Evolutionary conservation across 2,888 invertebrate species (phyloP).

Genomic region (Rhamnusium bicolor): DNA sequence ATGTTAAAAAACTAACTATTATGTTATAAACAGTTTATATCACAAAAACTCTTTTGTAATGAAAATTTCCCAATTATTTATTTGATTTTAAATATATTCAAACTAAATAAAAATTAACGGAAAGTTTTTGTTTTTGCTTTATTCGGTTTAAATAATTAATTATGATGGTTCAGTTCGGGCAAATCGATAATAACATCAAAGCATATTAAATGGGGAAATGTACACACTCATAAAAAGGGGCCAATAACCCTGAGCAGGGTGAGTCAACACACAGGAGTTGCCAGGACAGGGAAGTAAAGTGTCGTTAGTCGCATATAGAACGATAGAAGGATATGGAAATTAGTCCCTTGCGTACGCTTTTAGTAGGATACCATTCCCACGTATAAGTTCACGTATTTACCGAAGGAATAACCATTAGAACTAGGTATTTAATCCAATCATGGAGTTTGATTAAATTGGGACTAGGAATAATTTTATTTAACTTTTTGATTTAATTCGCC

Average conservation of each 20-base stretch:
- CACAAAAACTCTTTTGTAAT: neutral
- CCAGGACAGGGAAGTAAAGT: slow-evolving; percentile 32
- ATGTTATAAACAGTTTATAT: too few relatives aligned
- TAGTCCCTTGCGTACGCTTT: slow-evolving; percentile 37
- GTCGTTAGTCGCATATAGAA: slow-evolving; percentile 38
- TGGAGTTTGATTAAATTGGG: slow-evolving; percentile 18
- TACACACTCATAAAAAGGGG: slow-evolving; percentile 40
- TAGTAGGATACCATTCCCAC: slow-evolving; percentile 31
- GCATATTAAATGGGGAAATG: slow-evolving; percentile 28
- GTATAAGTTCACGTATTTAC: slow-evolving; percentile 32
- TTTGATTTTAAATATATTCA: neutral
- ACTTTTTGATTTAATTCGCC: neutral
- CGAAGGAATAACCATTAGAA: slow-evolving; percentile 22
- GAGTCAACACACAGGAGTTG: slow-evolving; percentile 42
- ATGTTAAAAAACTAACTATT: too few relatives aligned
- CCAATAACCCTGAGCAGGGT: slow-evolving; percentile 43
- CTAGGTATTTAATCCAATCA: slow-evolving; percentile 21
- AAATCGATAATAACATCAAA: slow-evolving; percentile 29
- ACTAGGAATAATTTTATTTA: neutral
- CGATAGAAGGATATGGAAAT: slow-evolving; percentile 43
- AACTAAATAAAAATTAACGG: neutral
- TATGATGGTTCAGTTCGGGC: slow-evolving; percentile 12
- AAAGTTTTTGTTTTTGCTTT: neutral
- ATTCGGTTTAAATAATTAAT: slow-evolving; percentile 28
- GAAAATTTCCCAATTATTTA: slow-evolving; percentile 1